Evolutionary conservation across 2,113 vertebrate species (phyloP).

Genomic region (Tringa solitaria): DNA sequence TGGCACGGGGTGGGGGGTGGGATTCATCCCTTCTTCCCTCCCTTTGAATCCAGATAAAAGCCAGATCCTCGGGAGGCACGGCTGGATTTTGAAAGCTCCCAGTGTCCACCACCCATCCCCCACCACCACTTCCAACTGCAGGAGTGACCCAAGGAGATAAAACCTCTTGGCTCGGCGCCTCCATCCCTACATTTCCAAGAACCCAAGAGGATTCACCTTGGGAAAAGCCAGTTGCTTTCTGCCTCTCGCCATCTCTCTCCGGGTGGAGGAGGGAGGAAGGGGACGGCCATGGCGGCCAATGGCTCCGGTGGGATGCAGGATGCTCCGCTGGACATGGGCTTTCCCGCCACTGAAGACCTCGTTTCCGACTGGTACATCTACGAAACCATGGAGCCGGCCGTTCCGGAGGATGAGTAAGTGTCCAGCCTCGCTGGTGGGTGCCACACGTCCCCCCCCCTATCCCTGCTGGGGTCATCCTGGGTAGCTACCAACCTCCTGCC

Average conservation of each 20-base stretch:
- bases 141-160: neutral
- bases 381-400: neutral
- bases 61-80: neutral
- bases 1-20: neutral
- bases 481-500: neutral
- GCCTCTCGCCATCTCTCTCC: neutral
- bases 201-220: neutral
- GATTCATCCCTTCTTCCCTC: neutral
- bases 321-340: neutral
- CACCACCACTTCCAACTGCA: neutral
- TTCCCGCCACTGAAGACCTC: neutral
- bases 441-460: fast-evolving
- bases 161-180: neutral
- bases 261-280: neutral
- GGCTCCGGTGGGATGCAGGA: neutral
- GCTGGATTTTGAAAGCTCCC: neutral
- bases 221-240: neutral
- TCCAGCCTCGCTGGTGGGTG: fast-evolving
- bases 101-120: too few relatives aligned
- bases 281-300: constrained; percentile 38
- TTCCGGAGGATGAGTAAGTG: constrained; percentile 62
- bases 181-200: neutral
- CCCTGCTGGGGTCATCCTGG: neutral
- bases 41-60: constrained; percentile 21
- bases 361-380: constrained; percentile 72